phyloP scores from a whole-genome alignment of 2,888 invertebrate genomes.

The Archips crataeganus region DNA sequence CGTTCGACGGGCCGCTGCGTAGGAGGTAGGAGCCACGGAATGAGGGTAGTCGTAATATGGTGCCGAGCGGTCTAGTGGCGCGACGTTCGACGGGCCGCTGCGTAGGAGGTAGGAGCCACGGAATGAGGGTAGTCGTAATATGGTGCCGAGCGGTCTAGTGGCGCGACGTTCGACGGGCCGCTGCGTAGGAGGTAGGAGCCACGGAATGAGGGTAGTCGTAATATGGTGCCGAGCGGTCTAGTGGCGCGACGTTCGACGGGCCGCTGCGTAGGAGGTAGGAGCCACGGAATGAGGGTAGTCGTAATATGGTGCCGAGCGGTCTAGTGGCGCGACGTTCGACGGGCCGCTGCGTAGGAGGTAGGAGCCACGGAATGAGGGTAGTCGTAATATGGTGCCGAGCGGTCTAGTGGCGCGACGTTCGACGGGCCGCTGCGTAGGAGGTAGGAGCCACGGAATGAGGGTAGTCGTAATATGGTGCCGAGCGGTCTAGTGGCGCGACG shows the following conservation, averaged over 20 bases:
- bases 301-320: constrained; percentile 68
- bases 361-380: constrained; percentile 30
- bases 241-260: constrained; percentile 42
- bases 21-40: neutral
- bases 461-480: constrained; percentile 63
- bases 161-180: constrained; percentile 22
- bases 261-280: constrained; percentile 6
- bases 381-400: constrained; percentile 65
- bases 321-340: constrained; percentile 53
- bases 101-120: neutral
- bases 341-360: constrained; percentile 10
- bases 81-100: constrained; percentile 15
- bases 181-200: neutral
- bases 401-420: constrained; percentile 60
- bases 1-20: constrained; percentile 15
- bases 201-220: constrained; percentile 42
- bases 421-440: constrained; percentile 10
- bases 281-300: constrained; percentile 33
- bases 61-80: constrained; percentile 69
- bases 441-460: constrained; percentile 23
- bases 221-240: constrained; percentile 73
- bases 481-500: constrained; percentile 63
- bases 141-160: constrained; percentile 73
- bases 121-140: constrained; percentile 48
- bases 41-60: constrained; percentile 55